phyloP scores from a whole-genome alignment of 2,113 vertebrate species.

The Podarcis cretensis region DNA sequence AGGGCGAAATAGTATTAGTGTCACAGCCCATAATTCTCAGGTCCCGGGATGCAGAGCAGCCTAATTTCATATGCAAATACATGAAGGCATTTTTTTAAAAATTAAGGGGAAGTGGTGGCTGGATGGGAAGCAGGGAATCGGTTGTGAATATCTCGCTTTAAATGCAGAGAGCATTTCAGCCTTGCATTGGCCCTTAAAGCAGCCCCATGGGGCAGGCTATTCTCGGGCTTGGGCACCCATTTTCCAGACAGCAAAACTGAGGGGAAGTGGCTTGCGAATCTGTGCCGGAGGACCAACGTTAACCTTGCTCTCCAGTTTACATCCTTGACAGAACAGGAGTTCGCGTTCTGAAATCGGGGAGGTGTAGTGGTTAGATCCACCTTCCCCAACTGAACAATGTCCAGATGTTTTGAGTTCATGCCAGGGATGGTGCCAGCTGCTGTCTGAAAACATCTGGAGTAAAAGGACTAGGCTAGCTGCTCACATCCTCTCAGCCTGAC shows the following conservation, averaged over 20 bases:
- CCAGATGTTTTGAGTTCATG: no score
- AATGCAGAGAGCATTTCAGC: no score
- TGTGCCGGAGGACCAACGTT: neutral
- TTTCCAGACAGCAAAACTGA: neutral
- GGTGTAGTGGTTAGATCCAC: no score
- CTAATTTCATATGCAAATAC: neutral
- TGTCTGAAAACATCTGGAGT: no score
- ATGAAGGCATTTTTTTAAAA: neutral
- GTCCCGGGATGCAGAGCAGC: neutral
- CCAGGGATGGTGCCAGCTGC: no score
- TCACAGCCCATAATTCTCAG: neutral
- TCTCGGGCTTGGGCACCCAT: neutral
- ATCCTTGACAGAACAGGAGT: neutral
- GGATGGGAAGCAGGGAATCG: no score
- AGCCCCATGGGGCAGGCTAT: neutral
- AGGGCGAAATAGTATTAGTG: neutral
- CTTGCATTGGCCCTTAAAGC: neutral
- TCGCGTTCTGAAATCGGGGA: no score
- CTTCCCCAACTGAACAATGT: no score
- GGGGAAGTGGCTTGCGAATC: neutral
- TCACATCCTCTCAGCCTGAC: no score
- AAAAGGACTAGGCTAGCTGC: no score
- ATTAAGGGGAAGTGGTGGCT: no score
- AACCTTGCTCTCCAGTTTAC: neutral
- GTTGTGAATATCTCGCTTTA: neutral